Evolutionary conservation across 2,113 vertebrate genomes (phyloP).

Genomic region (Herpailurus yagouaroundi): DNA sequence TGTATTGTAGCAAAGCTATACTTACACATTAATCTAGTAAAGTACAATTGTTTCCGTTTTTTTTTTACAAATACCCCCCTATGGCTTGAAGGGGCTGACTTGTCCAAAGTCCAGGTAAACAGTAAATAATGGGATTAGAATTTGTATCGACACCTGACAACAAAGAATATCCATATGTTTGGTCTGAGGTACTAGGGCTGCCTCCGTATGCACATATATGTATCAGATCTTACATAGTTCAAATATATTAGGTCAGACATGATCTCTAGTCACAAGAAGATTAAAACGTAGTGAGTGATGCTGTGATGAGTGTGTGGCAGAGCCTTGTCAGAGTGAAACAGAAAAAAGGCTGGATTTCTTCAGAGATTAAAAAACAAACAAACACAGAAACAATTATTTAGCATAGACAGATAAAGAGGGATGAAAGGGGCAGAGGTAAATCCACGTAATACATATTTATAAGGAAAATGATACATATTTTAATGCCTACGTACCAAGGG

Average conservation of each 20-base stretch:
- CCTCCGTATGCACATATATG: not conserved
- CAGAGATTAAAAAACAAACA: not conserved
- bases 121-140: not conserved
- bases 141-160: not conserved
- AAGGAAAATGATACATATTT: not conserved
- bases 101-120: not conserved
- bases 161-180: not conserved
- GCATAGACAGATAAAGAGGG: not conserved
- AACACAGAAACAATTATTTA: not conserved
- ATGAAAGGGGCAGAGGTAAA: not conserved
- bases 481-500: not conserved
- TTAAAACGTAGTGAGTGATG: not conserved
- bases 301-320: not conserved
- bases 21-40: not conserved
- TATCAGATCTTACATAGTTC: not conserved
- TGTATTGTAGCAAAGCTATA: not conserved
- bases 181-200: not conserved
- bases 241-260: not conserved
- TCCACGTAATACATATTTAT: not conserved
- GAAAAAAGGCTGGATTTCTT: not conserved
- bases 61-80: constrained; percentile 35
- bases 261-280: not conserved
- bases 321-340: not conserved
- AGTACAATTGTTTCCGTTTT: not conserved
- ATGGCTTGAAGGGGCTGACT: not conserved